Percentiles rank a stretch among this genome's conserved stretches.
phyloP scores from a whole-genome alignment of 2,888 invertebrate genomes.

The Hemicrepidius hirtus region DNA sequence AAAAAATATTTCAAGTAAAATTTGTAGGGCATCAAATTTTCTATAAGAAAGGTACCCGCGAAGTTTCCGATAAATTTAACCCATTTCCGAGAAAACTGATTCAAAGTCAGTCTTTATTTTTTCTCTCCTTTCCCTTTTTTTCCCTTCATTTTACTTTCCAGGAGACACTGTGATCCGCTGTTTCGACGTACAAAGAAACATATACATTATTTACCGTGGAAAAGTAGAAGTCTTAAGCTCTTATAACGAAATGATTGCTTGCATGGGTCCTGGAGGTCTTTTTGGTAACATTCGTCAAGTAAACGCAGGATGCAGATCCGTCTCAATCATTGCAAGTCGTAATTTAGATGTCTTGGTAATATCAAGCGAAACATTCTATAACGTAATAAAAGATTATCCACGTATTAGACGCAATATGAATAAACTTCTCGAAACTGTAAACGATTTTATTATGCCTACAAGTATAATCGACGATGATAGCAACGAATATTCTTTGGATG shows the following conservation, averaged over 20 bases:
- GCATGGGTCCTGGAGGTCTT: slow-evolving; percentile 75
- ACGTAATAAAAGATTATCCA: slow-evolving; percentile 74
- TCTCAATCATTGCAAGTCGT: slow-evolving; percentile 72
- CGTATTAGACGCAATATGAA: slow-evolving; percentile 71
- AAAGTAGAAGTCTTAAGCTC: slow-evolving; percentile 70
- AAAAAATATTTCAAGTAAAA: no score
- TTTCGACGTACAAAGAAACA: slow-evolving; percentile 72
- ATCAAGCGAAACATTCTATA: slow-evolving; percentile 72
- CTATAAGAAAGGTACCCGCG: no score
- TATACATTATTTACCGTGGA: slow-evolving; percentile 74
- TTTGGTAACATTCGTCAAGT: slow-evolving; percentile 74
- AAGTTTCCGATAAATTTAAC: no score
- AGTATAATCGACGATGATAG: slow-evolving; percentile 61
- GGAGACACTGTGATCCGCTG: slow-evolving; percentile 73
- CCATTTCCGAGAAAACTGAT: no score
- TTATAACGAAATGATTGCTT: slow-evolving; percentile 74
- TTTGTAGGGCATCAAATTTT: no score
- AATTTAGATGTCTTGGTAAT: slow-evolving; percentile 74
- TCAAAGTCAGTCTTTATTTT: no score
- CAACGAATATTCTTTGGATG: not conserved
- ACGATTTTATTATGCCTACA: slow-evolving; percentile 73
- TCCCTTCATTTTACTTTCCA: no score
- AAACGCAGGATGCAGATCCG: slow-evolving; percentile 70
- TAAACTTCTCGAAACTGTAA: slow-evolving; percentile 70
- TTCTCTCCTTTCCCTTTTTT: no score